These are phyloP conservation scores for Cuculus canorus DNA, from an alignment of 2,797 vertebrate species.

Conservation along the genomic window DNA sequence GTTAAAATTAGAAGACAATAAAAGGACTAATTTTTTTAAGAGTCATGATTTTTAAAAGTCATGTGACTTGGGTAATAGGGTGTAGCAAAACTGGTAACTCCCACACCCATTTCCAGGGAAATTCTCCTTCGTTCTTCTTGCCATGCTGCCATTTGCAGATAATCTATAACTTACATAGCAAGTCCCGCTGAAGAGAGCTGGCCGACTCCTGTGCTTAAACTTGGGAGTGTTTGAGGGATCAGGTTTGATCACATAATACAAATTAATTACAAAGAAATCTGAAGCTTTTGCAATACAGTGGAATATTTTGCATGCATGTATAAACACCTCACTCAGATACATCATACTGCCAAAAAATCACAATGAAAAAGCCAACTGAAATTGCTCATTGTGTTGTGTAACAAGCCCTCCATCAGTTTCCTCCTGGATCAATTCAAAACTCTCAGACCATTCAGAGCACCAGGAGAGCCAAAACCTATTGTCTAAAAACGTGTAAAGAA, in stretches of 20 bases:
- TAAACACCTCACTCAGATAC: background rate
- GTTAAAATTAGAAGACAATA: background rate
- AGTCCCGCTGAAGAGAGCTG: background rate
- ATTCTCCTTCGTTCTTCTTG: constrained; percentile 1
- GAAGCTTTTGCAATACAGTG: background rate
- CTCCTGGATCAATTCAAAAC: background rate
- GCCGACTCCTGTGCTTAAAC: background rate
- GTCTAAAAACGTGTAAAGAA: background rate
- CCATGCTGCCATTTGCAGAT: background rate
- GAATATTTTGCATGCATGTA: background rate
- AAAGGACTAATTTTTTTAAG: background rate
- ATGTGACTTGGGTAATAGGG: background rate
- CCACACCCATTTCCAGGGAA: background rate
- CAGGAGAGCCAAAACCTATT: background rate
- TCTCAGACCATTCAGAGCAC: background rate
- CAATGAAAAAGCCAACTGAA: background rate
- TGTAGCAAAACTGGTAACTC: background rate
- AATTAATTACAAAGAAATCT: background rate
- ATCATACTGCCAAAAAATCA: background rate
- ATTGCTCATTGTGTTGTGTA: background rate
- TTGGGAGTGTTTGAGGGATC: constrained; percentile 2
- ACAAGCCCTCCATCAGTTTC: background rate
- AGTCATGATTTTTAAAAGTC: background rate
- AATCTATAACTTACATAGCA: background rate
- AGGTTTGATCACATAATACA: constrained; percentile 2